Conservation (phyloP, 1,140 invertebrate species). For the Gerris buenoi region DNA sequence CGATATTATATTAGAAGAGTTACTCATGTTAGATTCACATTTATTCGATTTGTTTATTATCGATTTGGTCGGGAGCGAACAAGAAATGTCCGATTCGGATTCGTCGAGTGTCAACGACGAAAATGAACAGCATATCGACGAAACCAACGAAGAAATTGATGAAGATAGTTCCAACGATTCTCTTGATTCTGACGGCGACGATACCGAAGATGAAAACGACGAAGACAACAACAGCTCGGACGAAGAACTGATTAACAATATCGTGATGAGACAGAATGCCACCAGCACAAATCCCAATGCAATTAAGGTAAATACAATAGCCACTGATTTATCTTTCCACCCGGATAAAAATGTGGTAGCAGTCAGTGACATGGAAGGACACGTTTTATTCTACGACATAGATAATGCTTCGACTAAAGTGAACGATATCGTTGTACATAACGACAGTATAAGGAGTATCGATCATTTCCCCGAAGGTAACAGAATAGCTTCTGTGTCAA, state of each 20-base stretch:
- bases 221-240: neutral
- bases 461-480: neutral
- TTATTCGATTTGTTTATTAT: no score
- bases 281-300: neutral
- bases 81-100: no score
- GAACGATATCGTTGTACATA: neutral
- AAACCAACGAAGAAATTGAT: no score
- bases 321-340: neutral
- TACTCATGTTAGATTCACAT: no score
- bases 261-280: neutral
- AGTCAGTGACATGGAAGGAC: neutral
- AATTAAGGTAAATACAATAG: neutral
- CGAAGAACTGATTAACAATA: neutral
- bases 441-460: neutral
- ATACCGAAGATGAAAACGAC: neutral
- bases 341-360: neutral
- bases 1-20: no score
- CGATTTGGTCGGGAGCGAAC: no score
- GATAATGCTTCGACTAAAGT: neutral
- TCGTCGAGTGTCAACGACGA: no score
- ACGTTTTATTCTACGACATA: neutral
- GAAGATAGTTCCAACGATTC: neutral
- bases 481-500: neutral
- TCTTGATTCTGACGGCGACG: neutral
- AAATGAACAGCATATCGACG: no score